Evolutionary conservation across 2,797 vertebrate genomes (phyloP).

Genomic region (Miichthys miiuy): DNA sequence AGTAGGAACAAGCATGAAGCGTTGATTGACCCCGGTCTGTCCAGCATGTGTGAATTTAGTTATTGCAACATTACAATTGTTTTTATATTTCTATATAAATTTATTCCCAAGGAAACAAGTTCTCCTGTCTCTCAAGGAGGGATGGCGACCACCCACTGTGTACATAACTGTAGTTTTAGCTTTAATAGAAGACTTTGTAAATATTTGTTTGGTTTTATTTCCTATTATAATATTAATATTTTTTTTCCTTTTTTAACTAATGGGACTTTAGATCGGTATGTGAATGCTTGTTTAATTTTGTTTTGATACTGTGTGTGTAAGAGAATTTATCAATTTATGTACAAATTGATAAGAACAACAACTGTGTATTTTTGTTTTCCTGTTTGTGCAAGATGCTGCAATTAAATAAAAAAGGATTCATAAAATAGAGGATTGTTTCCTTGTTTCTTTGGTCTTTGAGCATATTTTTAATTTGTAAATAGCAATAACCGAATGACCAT

Average conservation of each 20-base stretch:
- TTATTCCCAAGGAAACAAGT: constrained; percentile 66
- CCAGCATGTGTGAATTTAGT: background rate
- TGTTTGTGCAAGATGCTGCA: constrained; percentile 69
- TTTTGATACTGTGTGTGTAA: constrained; percentile 74
- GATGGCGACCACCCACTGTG: constrained; percentile 66
- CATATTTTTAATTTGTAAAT: background rate
- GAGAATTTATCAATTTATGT: constrained; percentile 65
- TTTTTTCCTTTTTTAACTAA: constrained; percentile 75
- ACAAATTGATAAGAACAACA: constrained; percentile 71
- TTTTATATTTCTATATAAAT: constrained; percentile 34
- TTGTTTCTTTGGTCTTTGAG: background rate
- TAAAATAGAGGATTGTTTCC: constrained; percentile 18
- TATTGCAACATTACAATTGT: constrained; percentile 50
- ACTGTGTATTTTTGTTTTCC: constrained; percentile 63
- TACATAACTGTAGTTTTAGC: constrained; percentile 77
- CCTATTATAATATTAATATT: constrained; percentile 73
- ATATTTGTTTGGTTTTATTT: constrained; percentile 79
- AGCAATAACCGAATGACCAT: too few relatives aligned
- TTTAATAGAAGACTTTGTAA: constrained; percentile 76
- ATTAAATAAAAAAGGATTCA: constrained; percentile 75
- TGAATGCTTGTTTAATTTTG: constrained; percentile 71
- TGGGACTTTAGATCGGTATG: constrained; percentile 75
- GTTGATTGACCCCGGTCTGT: background rate
- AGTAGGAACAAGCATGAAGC: background rate
- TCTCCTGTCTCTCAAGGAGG: constrained; percentile 62